Evolutionary conservation across 2,888 invertebrate genomes (phyloP), one percentile per base, ranked within the genome.

Genomic region (Oscheius sp.): DNA sequence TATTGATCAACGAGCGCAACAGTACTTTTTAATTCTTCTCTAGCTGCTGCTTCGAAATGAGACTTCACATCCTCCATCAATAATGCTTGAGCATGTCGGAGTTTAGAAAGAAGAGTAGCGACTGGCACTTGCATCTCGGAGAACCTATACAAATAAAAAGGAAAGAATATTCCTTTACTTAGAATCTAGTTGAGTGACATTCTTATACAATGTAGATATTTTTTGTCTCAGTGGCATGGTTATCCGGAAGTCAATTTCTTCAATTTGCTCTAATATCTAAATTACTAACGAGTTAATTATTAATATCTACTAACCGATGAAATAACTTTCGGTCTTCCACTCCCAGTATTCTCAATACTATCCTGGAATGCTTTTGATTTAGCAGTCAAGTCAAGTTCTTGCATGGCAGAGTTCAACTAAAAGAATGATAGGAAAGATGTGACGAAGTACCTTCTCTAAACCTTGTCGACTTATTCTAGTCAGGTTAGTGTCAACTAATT

Each of bases 1-100:
- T 80, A 80, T 38, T 77, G 70, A 51, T 74, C 72, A 30, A 77
- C 74, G 49, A 72, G 45, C n/a, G 54, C 59, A 2, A 75, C 63
- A 66, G 75, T 70, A 14, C 70, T 69, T 20, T 74, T 71, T 56
- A 79, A 67, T 26, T 77, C 77, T 64, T 80, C 79, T 41, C 70
- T 72, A 12, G 77, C 78, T 2, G 81, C 75, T 9, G 67, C 51
- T 5, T 70, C 71, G 28, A 80, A 75, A 51, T 81, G 78, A n/a
- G 72, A 64, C 45, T 74, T 75, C 44, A 80, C 74, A 64, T 79
- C 78, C 20, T 78, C 75, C 6, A 74, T 64, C 0, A 81, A 67
- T 20, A 80, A 49, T 1, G 79, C 82, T 66, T 78, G 76, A 4
- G 80, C 82, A 47, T 82, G 82, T 66, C 79, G 77, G 0, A 82